Evolutionary conservation across 2,113 vertebrate species (phyloP).

Genomic region (Python bivittatus): DNA sequence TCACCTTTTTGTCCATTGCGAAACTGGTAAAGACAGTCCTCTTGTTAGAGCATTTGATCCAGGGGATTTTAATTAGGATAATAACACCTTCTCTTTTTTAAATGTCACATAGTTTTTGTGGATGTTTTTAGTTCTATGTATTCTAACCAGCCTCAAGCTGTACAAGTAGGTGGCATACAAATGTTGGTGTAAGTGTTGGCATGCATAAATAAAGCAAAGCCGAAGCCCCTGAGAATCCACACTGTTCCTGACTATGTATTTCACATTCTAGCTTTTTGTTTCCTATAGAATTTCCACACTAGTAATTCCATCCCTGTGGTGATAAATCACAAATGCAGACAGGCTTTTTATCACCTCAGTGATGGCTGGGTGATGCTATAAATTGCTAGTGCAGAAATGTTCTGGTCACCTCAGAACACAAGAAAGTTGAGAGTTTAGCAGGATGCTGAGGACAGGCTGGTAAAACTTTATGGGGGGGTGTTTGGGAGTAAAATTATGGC

Average conservation of each 20-base stretch:
- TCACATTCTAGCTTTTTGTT: not conserved
- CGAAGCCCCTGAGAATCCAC: not conserved
- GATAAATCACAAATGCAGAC: not conserved
- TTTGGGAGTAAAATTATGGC: not conserved
- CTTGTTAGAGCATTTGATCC: not conserved
- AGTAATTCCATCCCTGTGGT: not conserved
- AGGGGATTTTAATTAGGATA: not conserved
- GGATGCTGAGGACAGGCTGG: not conserved
- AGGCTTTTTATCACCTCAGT: not conserved
- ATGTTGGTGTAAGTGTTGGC: not conserved
- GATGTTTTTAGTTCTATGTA: not conserved
- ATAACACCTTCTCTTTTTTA: not conserved
- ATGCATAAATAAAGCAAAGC: not conserved
- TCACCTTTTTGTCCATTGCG: not conserved
- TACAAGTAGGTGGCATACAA: not conserved
- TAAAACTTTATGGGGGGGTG: not conserved
- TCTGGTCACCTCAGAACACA: not conserved
- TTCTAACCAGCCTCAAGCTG: not conserved
- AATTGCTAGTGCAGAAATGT: not conserved
- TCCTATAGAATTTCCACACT: not conserved
- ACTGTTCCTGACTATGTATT: not conserved
- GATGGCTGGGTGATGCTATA: not conserved
- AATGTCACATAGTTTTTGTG: not conserved
- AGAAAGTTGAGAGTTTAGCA: not conserved
- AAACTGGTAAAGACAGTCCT: not conserved